Evolutionary conservation across 1,140 invertebrate genomes (phyloP).

Genomic region (Popillia japonica): DNA sequence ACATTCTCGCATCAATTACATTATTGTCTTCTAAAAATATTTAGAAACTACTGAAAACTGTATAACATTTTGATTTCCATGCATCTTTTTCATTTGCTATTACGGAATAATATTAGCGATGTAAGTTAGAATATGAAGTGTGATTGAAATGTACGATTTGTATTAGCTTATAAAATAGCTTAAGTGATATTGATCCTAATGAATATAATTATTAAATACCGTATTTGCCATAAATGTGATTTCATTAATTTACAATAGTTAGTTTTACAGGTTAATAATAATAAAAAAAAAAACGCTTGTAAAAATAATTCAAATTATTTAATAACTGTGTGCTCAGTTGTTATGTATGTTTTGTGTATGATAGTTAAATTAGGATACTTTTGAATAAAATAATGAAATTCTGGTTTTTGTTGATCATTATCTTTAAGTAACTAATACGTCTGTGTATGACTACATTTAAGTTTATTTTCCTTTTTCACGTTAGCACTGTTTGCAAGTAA

Average conservation of each 20-base stretch:
- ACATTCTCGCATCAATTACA: too few species aligned
- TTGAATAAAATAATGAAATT: constrained; percentile 3
- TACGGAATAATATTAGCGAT: not conserved
- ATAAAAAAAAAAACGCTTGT: constrained; percentile 30
- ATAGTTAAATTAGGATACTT: not conserved
- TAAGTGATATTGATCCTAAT: constrained; percentile 37
- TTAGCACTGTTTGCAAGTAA: not conserved
- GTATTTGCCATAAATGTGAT: constrained; percentile 41
- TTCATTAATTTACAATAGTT: constrained; percentile 39
- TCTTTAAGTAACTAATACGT: not conserved
- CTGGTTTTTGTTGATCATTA: not conserved
- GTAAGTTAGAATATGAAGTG: constrained; percentile 25
- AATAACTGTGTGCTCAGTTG: constrained; percentile 6
- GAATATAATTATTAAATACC: constrained; percentile 36
- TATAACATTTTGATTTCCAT: not conserved
- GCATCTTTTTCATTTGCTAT: constrained; percentile 16
- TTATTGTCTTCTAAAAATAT: too few species aligned
- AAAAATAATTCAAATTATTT: constrained; percentile 27
- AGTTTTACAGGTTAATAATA: constrained; percentile 28
- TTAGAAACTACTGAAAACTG: not conserved
- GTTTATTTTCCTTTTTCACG: not conserved
- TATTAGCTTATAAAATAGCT: too few species aligned
- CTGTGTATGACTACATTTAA: constrained; percentile 1
- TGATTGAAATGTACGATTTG: constrained; percentile 34
- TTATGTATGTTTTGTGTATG: constrained; percentile 4